Conservation (phyloP, 2,113 vertebrate genomes). For the Brienomyrus brachyistius region DNA sequence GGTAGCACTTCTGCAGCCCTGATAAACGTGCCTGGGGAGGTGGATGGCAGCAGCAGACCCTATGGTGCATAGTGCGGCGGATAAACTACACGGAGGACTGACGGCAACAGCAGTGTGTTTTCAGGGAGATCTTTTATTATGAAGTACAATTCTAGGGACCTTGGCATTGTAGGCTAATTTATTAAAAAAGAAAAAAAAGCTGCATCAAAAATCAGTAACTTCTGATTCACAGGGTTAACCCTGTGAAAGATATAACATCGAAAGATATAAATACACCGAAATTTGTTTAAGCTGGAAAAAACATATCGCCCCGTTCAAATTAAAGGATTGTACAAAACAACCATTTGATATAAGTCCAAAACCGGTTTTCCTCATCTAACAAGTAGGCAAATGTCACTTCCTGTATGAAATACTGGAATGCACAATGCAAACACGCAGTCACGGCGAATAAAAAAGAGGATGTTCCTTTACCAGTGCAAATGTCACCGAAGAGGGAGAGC, state of each 20-base stretch:
- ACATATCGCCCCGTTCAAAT: neutral
- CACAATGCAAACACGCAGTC: neutral
- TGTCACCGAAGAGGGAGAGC: constrained; percentile 49
- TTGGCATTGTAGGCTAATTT: neutral
- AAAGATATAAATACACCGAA: neutral
- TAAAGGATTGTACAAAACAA: neutral
- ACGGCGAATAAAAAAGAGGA: neutral
- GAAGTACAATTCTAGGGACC: constrained; percentile 13
- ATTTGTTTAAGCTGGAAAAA: neutral
- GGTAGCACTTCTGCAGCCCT: neutral
- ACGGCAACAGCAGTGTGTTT: neutral
- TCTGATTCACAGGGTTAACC: too few species aligned
- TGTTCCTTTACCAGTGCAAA: constrained; percentile 13
- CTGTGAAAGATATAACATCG: constrained; percentile 1
- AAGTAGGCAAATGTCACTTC: neutral
- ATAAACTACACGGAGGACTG: neutral
- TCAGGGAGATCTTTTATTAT: neutral
- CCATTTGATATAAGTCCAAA: neutral
- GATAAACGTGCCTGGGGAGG: neutral
- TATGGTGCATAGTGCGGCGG: neutral
- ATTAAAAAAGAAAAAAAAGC: neutral
- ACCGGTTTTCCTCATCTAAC: neutral
- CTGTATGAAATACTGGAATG: neutral
- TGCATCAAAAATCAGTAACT: constrained; percentile 3
- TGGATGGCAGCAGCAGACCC: neutral